These are phyloP conservation scores for Isurus oxyrinchus DNA, from an alignment of 2,113 vertebrate genomes.

Conservation along the genomic window DNA sequence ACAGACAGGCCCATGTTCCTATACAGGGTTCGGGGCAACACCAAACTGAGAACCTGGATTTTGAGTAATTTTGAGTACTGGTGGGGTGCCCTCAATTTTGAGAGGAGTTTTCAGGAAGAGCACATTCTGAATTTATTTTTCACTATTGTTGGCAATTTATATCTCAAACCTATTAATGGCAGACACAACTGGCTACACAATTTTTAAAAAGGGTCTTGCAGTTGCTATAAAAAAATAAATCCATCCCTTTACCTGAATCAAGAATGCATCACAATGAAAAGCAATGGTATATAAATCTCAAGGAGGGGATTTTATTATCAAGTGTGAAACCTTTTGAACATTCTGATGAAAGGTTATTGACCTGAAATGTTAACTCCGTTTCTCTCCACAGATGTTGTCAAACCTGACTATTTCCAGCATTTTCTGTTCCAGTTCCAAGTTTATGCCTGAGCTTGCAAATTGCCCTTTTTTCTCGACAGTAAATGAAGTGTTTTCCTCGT, in stretches of 20 bases:
- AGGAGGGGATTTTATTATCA: not conserved
- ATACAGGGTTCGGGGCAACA: not conserved
- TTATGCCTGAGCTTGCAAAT: not conserved
- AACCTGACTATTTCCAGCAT: not conserved
- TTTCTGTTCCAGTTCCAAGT: not conserved
- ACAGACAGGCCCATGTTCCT: not conserved
- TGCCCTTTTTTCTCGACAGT: not conserved
- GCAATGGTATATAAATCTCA: not conserved
- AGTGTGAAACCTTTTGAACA: not conserved
- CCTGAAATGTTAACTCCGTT: too few species aligned
- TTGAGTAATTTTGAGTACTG: not conserved
- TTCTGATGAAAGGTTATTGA: not conserved
- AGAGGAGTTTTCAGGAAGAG: not conserved
- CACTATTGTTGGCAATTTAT: not conserved
- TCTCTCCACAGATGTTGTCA: too few species aligned
- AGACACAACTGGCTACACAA: not conserved
- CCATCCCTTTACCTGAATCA: not conserved
- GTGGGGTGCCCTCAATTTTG: not conserved
- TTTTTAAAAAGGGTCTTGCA: not conserved
- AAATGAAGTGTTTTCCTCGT: not conserved
- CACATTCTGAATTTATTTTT: not conserved
- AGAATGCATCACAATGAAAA: not conserved
- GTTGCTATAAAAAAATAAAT: not conserved
- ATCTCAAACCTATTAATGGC: not conserved
- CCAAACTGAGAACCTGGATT: not conserved